Evolutionary conservation across 2,888 invertebrate species (phyloP), one percentile per base, ranked within the genome.

Genomic region (Euproctis similis): DNA sequence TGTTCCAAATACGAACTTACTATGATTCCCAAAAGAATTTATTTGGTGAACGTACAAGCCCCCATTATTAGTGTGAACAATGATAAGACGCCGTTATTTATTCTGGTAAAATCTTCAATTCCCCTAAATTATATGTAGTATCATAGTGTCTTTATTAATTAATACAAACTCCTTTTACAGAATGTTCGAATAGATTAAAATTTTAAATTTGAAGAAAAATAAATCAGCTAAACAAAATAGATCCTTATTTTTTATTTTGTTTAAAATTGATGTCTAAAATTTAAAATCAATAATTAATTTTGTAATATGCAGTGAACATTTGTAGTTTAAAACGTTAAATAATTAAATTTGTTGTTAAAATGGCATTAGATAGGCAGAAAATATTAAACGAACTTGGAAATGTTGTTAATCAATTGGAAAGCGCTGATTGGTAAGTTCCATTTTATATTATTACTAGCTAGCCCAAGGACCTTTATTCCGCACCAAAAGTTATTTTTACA

Each of bases 371-470:
- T 46, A 76, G 61, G 45, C 76, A 82, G 46, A 70, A 58, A 50
- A 78, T 84, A 48, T 58, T 84, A 28, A 72, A 48, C 43, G 82
- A 84, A 55, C 59, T 84, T 30, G 80, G 80, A n/a, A 81, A 63
- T 53, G 80, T 84, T 18, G 64, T 84, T 46, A 78, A 71, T 53
- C 78, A 82, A 51, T 55, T 84, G 13, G 68, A 82, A 31, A 80
- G 69, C 46, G 80, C 77, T 18, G 78, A 84, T 44, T 84, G 84
- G 84, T 84, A 51, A 64, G 65, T 45, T n/a, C n/a, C n/a, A n/a
- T n/a, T n/a, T n/a, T n/a, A n/a, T n/a, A n/a, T n/a, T n/a, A n/a
- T n/a, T n/a, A n/a, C n/a, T n/a, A n/a, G n/a, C n/a, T n/a, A n/a
- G n/a, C n/a, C n/a, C n/a, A n/a, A n/a, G n/a, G n/a, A n/a, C n/a